Evolutionary conservation across 1,140 invertebrate species (phyloP), one percentile per base, ranked within the genome.

Genomic region (Drosophila truncata): DNA sequence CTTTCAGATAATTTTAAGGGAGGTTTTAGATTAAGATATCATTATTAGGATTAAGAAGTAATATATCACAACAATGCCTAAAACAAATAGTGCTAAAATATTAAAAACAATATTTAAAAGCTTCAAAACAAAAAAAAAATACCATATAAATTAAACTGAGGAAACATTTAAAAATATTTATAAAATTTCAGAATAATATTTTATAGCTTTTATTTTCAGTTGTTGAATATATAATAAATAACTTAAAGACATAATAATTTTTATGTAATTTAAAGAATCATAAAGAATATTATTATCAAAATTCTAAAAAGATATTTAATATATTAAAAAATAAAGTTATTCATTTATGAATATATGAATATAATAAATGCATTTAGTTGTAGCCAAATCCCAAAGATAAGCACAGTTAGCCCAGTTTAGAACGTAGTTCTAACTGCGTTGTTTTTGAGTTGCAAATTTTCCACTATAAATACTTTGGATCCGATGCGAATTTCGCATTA

Each of bases 361-460:
- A 0, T n/a, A 14, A 20, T 33, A 52, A 35, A 20, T 54, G 31
- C 13, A 35, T 23, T 16, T 1, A 25, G 10, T 10, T 11, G 0
- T 27, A n/a, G 9, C 14, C 35, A 41, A 16, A 10, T 27, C 9
- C 5, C 2, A 14, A 8, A 13, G 39, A 11, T 8, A 23, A 29
- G 1, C 27, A 23, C 25, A 4, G 8, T 16, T 65, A 9, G 16
- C 23, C 67, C 27, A 37, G 35, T 52, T 18, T 78, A 85, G 64
- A 85, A 85, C 82, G 82, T 58, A 86, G 74, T 74, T 82, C 49
- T 14, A 62, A 62, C 60, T 75, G 70, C 72, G 70, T 49, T 73
- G 54, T 71, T 57, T 20, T 41, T 46, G 18, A 41, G 65, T 73
- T 76, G 46, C 72, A 76, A 76, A 76, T 44, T 76, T 76, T 76